These are phyloP conservation scores for Fistularia tabacaria DNA, from an alignment of 2,797 vertebrate species.

Conservation along the genomic window DNA sequence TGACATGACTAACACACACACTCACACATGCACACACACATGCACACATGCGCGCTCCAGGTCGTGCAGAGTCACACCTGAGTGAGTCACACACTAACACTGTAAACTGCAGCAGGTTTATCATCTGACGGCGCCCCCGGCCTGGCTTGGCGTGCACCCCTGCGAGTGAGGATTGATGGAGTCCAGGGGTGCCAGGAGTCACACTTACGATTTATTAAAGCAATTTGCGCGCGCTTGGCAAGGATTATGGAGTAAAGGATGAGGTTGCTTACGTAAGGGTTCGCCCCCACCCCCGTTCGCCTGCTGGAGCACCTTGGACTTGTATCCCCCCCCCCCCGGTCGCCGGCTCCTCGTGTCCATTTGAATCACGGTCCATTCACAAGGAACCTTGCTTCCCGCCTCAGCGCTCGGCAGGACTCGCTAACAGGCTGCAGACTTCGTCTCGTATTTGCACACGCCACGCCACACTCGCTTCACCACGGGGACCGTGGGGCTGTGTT, in stretches of 20 bases:
- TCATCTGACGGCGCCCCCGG: slow-evolving; percentile 24
- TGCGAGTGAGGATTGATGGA: slow-evolving; percentile 32
- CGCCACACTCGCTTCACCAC: slow-evolving; percentile 23
- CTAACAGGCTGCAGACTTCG: slow-evolving; percentile 43
- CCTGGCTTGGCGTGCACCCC: slow-evolving; percentile 23
- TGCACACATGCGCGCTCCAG: too few species aligned
- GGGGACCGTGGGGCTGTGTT: slow-evolving; percentile 25
- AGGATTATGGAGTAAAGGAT: slow-evolving; percentile 18
- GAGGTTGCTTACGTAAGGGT: slow-evolving; percentile 49
- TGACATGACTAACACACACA: slow-evolving; percentile 20
- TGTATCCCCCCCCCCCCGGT: slow-evolving; percentile 8
- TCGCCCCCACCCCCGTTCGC: slow-evolving; percentile 36
- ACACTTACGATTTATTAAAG: slow-evolving; percentile 64
- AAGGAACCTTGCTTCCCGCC: slow-evolving; percentile 16
- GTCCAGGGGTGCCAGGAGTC: slow-evolving; percentile 33
- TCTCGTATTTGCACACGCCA: slow-evolving; percentile 37
- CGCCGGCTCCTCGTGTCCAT: slow-evolving; percentile 20
- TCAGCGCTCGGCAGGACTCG: slow-evolving; percentile 11
- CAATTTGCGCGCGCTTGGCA: slow-evolving; percentile 5
- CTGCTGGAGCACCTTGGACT: slow-evolving; percentile 33
- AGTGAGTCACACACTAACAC: slow-evolving; percentile 6
- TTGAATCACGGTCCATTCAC: slow-evolving; percentile 32
- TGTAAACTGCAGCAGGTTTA: slow-evolving; percentile 5
- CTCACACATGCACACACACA: too few species aligned
- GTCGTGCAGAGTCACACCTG: slow-evolving; percentile 13